A percentile compares a stretch with the other conserved stretches of the same genome.
phyloP scores from a whole-genome alignment of 2,113 vertebrate species.

The Cyprinodon tularosa region DNA sequence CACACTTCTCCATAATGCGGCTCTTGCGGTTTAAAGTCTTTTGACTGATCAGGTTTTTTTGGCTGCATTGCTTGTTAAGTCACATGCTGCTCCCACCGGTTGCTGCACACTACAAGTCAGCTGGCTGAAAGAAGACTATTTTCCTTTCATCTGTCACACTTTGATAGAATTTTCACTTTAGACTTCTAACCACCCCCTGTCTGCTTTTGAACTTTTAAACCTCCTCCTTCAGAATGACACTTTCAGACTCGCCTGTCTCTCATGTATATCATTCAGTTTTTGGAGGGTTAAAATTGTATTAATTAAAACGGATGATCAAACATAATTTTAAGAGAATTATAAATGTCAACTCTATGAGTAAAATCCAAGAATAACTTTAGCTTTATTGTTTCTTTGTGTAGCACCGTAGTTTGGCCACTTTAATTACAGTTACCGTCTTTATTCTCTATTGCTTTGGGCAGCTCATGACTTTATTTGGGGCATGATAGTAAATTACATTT shows the following conservation, averaged over 20 bases:
- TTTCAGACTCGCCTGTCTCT: background rate
- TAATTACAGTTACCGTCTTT: background rate
- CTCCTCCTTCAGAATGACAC: no score
- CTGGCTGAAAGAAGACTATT: no score
- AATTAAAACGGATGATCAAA: background rate
- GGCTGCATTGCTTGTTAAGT: background rate
- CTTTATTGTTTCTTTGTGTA: background rate
- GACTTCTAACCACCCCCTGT: background rate
- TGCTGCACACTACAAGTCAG: background rate
- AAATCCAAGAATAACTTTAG: background rate
- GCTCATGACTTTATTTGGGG: constrained; percentile 19
- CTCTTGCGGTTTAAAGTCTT: no score
- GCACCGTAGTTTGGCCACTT: background rate
- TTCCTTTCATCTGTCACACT: no score
- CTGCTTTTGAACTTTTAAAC: background rate
- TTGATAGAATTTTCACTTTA: background rate
- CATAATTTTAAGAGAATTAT: background rate
- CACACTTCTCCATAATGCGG: no score
- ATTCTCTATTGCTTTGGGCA: constrained; percentile 1
- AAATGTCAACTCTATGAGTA: background rate
- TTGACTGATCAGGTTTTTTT: background rate
- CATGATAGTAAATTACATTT: constrained; percentile 36
- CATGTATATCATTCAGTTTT: background rate
- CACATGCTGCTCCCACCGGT: background rate
- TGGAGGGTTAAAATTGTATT: background rate